Evolutionary conservation across 1,140 invertebrate species (phyloP), one percentile per base, ranked within the genome.

Genomic region (Lysiphlebus fabarum): DNA sequence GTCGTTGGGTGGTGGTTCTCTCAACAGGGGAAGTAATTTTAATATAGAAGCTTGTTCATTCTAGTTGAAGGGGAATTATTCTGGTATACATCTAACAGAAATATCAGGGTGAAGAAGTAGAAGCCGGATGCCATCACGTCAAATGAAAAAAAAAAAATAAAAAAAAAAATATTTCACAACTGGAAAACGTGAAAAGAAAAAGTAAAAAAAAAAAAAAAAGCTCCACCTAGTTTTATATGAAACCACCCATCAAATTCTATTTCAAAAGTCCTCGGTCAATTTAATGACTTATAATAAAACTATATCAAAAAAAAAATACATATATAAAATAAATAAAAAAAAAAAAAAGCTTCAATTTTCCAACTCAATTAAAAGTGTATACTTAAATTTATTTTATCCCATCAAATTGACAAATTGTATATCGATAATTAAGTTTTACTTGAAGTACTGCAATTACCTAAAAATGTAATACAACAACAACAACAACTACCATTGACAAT

Each of bases 41-140:
- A 67, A 68, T 68, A 66, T 62, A 53, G 49, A 58, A 33, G 58
- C 65, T 54, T 38, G 14, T 33, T 59, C 45, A 53, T 53, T 38
- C 40, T 48, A 17, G 42, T 34, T 10, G 10, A 51, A 36, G 42
- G 44, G n/a, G 26, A 12, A 14, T 53, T 34, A 26, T 56, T 34
- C 33, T 38, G 14, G 45, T 40, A 42, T 44, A 58, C 12, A 62
- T 33, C 12, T 48, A 26, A 26, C 17, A 26, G 17, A 1, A 26
- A 26, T 26, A 26, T 37, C 26, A 10, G 54, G 34, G 53, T 34
- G 43, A 36, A 38, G 45, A 12, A 38, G 36, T 54, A 61, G 47
- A 53, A 57, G 45, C 40, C 54, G 68, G 55, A 68, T 70, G 56
- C 67, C 61, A 43, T 49, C 64, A 61, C 61, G 64, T 69, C 17